These are phyloP conservation scores for Epistrophe grossulariae DNA, from an alignment of 2,888 invertebrate genomes.

Conservation along the genomic window DNA sequence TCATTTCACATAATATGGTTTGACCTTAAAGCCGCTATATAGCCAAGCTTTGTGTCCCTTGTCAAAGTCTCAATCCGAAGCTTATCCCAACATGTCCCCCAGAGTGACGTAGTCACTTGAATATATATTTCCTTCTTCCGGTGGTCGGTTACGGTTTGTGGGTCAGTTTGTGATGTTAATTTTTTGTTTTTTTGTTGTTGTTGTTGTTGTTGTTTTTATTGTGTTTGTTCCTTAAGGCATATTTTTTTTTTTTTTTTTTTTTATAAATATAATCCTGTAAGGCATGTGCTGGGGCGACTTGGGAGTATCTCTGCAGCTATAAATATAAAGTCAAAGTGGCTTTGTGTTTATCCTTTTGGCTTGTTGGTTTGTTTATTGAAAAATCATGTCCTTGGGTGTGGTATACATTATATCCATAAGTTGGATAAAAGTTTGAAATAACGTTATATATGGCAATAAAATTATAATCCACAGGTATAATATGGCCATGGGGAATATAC, in stretches of 20 bases:
- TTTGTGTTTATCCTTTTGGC: constrained; percentile 44
- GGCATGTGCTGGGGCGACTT: constrained; percentile 7
- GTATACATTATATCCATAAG: not conserved
- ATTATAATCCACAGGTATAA: not conserved
- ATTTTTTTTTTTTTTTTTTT: constrained; percentile 27
- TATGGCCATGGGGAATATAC: not conserved
- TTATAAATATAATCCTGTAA: constrained; percentile 31
- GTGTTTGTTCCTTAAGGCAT: constrained; percentile 26
- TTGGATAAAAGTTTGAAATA: constrained; percentile 9
- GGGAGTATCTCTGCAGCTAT: constrained; percentile 38
- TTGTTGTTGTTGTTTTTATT: constrained; percentile 6
- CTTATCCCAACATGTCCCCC: constrained; percentile 68
- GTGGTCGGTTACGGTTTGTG: constrained; percentile 37
- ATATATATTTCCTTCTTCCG: constrained; percentile 12
- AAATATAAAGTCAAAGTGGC: constrained; percentile 69
- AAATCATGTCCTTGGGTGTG: constrained; percentile 16
- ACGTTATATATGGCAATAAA: not conserved
- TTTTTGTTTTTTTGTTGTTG: constrained; percentile 4
- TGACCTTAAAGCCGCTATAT: constrained; percentile 55
- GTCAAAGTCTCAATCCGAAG: constrained; percentile 69
- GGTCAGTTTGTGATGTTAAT: constrained; percentile 23
- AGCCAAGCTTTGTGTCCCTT: constrained; percentile 49
- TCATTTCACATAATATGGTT: constrained; percentile 9
- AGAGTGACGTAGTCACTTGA: constrained; percentile 67
- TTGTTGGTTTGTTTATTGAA: constrained; percentile 31